Evolutionary conservation across 2,797 vertebrate species (phyloP).

Genomic region (Manis crassicaudata): DNA sequence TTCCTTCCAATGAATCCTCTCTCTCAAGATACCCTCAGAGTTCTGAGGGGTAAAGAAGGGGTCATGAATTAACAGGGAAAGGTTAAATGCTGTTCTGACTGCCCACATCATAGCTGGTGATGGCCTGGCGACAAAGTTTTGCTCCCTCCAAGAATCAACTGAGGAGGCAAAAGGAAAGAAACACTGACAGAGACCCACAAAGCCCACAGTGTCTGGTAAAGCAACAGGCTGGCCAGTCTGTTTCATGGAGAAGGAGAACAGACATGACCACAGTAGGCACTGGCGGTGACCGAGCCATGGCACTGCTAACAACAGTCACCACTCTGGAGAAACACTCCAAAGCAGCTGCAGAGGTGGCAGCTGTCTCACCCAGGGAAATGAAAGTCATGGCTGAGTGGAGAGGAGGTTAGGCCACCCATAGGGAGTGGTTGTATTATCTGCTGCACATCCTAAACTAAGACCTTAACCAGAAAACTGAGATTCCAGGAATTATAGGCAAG

Average conservation of each 20-base stretch:
- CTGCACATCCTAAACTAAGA: neutral
- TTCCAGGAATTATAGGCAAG: neutral
- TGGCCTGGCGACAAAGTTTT: neutral
- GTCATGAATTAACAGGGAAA: neutral
- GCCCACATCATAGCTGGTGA: neutral
- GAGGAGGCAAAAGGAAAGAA: neutral
- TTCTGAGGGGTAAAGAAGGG: neutral
- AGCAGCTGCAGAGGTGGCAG: neutral
- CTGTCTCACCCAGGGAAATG: conserved; percentile 53
- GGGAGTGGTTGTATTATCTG: neutral
- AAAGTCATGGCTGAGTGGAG: neutral
- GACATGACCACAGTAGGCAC: neutral
- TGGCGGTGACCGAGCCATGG: conserved; percentile 35
- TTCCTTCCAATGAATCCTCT: neutral
- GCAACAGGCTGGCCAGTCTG: neutral
- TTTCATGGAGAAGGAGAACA: conserved; percentile 39
- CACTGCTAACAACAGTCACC: neutral
- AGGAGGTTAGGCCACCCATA: neutral
- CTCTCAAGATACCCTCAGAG: neutral
- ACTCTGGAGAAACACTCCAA: neutral
- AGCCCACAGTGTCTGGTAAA: conserved; percentile 13
- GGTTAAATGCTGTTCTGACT: neutral
- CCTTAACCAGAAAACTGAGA: neutral
- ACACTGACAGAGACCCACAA: neutral
- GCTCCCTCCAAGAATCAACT: neutral